A percentile compares a stretch with the other conserved stretches of the same genome.
These are phyloP conservation scores for Campylomormyrus numenius DNA, from an alignment of 2,113 vertebrate genomes.

Conservation along the genomic window DNA sequence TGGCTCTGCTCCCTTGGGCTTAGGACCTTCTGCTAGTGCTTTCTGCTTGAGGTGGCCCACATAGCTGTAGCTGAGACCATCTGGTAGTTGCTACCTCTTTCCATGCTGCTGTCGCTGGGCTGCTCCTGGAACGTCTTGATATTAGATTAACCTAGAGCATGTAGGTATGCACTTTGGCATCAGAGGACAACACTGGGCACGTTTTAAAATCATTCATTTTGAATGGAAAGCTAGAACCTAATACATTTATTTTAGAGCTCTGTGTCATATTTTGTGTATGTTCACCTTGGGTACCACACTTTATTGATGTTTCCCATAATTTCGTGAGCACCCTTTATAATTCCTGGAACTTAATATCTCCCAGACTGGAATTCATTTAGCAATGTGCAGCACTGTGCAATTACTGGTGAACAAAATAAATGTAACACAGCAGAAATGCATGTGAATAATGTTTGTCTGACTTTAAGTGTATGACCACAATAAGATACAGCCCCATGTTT, in stretches of 20 bases:
- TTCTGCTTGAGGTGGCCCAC: background rate
- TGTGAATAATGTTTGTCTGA: background rate
- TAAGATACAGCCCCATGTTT: conserved; percentile 49
- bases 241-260: background rate
- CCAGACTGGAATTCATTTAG: background rate
- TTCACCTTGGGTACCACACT: background rate
- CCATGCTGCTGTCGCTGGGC: background rate
- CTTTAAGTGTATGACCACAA: background rate
- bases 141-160: background rate
- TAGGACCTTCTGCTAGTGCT: background rate
- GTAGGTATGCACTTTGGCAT: background rate
- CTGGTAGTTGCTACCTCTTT: conserved; percentile 7
- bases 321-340: background rate
- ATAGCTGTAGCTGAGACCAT: background rate
- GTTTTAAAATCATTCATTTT: background rate
- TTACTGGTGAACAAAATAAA: background rate
- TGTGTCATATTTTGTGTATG: background rate
- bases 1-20: background rate
- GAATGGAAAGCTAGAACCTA: background rate
- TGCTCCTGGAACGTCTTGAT: background rate
- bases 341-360: background rate
- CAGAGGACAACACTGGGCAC: background rate
- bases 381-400: background rate
- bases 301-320: background rate
- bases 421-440: background rate